A percentile compares a stretch with the other conserved stretches of the same genome.
Evolutionary conservation across 2,797 vertebrate species (phyloP).

Genomic region (Malurus leucopterus): DNA sequence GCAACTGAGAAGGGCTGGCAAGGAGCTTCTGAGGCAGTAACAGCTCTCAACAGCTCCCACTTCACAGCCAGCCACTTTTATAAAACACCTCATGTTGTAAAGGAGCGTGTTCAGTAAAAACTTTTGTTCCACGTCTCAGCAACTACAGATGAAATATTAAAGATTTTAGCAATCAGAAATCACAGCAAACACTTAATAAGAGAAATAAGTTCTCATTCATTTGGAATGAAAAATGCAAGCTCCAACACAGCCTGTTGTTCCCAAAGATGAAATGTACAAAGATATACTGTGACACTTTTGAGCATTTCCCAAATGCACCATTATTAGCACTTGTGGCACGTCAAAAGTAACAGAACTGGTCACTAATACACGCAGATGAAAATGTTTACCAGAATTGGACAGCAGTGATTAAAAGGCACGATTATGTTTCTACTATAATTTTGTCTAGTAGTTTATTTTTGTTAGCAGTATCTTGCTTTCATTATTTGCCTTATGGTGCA

Average conservation of each 20-base stretch:
- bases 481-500: neutral
- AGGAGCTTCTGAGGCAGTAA: neutral
- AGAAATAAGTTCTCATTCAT: neutral
- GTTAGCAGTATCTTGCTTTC: neutral
- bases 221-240: neutral
- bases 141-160: neutral
- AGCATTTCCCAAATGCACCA: neutral
- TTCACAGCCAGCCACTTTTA: neutral
- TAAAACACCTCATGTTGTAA: neutral
- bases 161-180: neutral
- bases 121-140: neutral
- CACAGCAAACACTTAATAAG: neutral
- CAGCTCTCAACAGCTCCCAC: neutral
- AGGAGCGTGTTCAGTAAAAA: neutral
- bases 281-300: neutral
- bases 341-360: neutral
- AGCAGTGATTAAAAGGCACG: neutral
- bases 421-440: neutral
- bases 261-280: neutral
- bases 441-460: neutral
- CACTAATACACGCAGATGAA: neutral
- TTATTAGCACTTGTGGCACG: neutral
- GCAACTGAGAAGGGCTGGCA: neutral
- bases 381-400: neutral
- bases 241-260: neutral